These are phyloP conservation scores for Ditylenchus dipsaci DNA, from an alignment of 1,140 invertebrate species.

Conservation along the genomic window DNA sequence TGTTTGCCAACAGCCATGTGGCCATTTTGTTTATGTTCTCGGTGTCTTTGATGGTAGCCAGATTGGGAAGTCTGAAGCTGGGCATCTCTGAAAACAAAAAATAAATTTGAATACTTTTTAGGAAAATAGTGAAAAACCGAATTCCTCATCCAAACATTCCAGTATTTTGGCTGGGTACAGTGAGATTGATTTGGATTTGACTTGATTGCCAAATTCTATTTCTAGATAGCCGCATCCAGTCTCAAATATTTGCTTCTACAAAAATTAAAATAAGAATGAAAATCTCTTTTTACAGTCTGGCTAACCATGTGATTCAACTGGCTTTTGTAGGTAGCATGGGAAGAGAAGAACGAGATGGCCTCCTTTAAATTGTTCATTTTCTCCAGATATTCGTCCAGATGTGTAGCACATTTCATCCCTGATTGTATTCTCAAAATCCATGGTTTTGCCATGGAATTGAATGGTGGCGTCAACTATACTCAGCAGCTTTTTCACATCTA, in stretches of 20 bases:
- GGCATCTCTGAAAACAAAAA: constrained; percentile 42
- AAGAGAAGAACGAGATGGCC: constrained; percentile 50
- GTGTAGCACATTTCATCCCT: constrained; percentile 39
- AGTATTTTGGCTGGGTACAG: constrained; percentile 42
- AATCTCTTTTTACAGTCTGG: neutral
- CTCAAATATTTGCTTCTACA: constrained; percentile 47
- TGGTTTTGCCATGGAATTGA: constrained; percentile 56
- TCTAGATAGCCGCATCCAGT: constrained; percentile 46
- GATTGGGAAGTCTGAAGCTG: constrained; percentile 24
- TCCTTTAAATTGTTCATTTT: constrained; percentile 55
- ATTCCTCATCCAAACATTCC: constrained; percentile 51
- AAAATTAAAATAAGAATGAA: constrained; percentile 3
- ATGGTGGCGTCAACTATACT: constrained; percentile 57
- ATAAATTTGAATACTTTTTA: constrained; percentile 5
- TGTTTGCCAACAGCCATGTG: constrained; percentile 39
- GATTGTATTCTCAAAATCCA: constrained; percentile 48
- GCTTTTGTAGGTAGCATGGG: constrained; percentile 48
- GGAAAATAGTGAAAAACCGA: constrained; percentile 29
- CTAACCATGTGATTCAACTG: constrained; percentile 54
- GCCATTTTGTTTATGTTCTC: constrained; percentile 39
- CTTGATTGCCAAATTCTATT: constrained; percentile 49
- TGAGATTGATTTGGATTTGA: constrained; percentile 34
- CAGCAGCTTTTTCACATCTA: constrained; percentile 56
- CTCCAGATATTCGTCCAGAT: constrained; percentile 51
- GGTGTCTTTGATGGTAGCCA: constrained; percentile 46